Evolutionary conservation across 2,888 invertebrate genomes (phyloP).

Genomic region (Aphodius sticticus): DNA sequence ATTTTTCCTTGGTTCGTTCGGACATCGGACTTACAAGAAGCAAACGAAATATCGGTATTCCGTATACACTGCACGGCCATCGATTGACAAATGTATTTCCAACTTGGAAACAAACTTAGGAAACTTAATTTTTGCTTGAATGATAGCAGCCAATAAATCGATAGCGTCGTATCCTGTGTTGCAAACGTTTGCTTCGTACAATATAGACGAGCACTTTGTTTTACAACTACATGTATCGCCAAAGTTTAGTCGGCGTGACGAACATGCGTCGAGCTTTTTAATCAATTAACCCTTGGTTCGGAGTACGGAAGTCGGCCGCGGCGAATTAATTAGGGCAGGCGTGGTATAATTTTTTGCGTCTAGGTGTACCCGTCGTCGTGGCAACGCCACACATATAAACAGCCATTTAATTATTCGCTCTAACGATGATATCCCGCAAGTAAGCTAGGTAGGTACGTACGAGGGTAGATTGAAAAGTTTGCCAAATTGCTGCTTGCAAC

Average conservation of each 20-base stretch:
- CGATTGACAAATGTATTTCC: not conserved
- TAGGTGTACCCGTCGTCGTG: not conserved
- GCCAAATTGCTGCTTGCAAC: too few relatives aligned
- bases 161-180: not conserved
- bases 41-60: too few relatives aligned
- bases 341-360: not conserved
- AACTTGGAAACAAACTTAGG: not conserved
- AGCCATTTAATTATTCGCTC: not conserved
- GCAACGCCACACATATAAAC: not conserved
- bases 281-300: not conserved
- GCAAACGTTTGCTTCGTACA: not conserved
- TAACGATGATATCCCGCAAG: not conserved
- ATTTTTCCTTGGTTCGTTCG: too few relatives aligned
- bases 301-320: not conserved
- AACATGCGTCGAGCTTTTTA: constrained; percentile 4
- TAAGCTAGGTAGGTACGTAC: not conserved
- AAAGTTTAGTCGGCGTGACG: not conserved
- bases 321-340: not conserved
- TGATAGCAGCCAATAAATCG: not conserved
- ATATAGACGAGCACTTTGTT: not conserved
- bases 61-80: too few relatives aligned
- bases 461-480: not conserved
- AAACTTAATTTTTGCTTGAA: not conserved
- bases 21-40: too few relatives aligned
- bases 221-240: not conserved